A percentile compares a stretch with the other conserved stretches of the same genome.
These are phyloP conservation scores for Drosophila insularis DNA, from an alignment of 1,140 invertebrate species.

Conservation along the genomic window DNA sequence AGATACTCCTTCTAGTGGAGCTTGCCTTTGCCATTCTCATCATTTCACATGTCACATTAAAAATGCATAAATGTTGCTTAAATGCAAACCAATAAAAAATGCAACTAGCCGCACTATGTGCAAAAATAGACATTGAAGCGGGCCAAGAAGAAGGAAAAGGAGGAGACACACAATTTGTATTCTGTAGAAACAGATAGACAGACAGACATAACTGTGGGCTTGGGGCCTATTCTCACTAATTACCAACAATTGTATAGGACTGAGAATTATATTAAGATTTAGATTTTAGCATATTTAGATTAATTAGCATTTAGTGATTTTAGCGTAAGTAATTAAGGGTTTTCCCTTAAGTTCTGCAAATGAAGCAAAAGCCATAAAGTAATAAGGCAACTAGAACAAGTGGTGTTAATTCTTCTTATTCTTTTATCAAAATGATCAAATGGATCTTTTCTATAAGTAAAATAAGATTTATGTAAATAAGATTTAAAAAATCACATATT, in stretches of 20 bases:
- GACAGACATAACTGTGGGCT: slow-evolving; percentile 45
- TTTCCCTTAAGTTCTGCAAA: not conserved
- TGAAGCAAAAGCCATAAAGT: not conserved
- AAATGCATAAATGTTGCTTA: slow-evolving; percentile 79
- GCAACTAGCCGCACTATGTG: slow-evolving; percentile 59
- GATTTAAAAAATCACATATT: too few relatives aligned
- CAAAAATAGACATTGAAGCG: slow-evolving; percentile 44
- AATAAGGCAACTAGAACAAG: not conserved
- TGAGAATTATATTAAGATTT: too few relatives aligned
- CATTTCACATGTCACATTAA: slow-evolving; percentile 77
- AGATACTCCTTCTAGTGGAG: not conserved
- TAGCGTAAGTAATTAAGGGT: too few relatives aligned
- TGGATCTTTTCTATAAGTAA: not conserved
- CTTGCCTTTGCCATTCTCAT: slow-evolving; percentile 56
- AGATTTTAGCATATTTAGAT: too few relatives aligned
- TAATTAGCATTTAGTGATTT: too few relatives aligned
- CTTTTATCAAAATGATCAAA: not conserved
- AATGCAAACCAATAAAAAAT: slow-evolving; percentile 80
- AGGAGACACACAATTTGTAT: slow-evolving; percentile 55
- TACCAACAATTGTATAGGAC: too few relatives aligned
- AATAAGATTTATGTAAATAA: not conserved
- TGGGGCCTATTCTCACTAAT: too few relatives aligned
- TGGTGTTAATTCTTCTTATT: too few relatives aligned
- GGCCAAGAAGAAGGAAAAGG: slow-evolving; percentile 2
- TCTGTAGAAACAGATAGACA: slow-evolving; percentile 30